phyloP scores from a whole-genome alignment of 2,797 vertebrate species.

The Enteromius afrohamiltoni region DNA sequence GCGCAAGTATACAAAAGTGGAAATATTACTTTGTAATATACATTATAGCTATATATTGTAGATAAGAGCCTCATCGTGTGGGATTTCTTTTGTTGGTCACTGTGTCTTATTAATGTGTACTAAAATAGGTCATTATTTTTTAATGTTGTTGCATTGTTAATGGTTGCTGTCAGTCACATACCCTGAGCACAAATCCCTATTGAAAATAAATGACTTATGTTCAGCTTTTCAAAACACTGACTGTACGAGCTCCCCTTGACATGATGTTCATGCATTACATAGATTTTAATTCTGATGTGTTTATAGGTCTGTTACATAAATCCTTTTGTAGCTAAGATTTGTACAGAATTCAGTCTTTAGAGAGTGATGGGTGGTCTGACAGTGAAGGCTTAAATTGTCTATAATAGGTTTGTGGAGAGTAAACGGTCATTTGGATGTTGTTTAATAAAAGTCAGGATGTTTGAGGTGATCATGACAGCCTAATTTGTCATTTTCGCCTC shows the following conservation, averaged over 20 bases:
- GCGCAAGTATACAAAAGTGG: background rate
- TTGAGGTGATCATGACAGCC: background rate
- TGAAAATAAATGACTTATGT: background rate
- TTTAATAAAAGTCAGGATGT: background rate
- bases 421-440: background rate
- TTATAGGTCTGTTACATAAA: constrained; percentile 17
- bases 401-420: background rate
- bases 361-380: background rate
- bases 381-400: background rate
- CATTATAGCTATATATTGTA: background rate
- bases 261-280: background rate
- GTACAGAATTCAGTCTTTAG: background rate
- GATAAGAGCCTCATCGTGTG: too few species aligned
- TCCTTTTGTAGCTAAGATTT: background rate
- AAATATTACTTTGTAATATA: background rate
- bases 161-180: background rate
- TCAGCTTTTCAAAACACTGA: background rate
- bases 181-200: background rate
- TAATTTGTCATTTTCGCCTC: background rate
- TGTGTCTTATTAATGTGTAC: background rate
- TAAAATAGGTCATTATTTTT: background rate
- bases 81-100: background rate
- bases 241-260: background rate
- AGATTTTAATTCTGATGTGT: background rate
- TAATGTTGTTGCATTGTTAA: background rate